phyloP scores from a whole-genome alignment of 2,797 vertebrate species.

The Phoebastria nigripes region DNA sequence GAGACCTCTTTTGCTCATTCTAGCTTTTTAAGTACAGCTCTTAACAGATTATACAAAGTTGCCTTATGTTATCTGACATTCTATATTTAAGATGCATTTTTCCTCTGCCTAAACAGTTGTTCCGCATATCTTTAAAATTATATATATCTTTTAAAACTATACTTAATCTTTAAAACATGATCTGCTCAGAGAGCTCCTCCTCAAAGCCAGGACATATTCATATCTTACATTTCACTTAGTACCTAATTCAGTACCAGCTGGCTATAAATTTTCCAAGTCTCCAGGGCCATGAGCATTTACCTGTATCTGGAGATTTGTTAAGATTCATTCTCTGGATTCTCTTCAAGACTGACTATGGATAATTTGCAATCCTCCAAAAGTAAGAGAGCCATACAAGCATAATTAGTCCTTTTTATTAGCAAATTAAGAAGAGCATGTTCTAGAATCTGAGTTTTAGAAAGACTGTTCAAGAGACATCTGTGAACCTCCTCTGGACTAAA shows the following conservation, averaged over 20 bases:
- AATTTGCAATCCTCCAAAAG: not conserved
- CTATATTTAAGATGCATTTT: not conserved
- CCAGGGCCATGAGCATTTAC: not conserved
- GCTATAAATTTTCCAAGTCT: not conserved
- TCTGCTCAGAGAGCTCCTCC: not conserved
- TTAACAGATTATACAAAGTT: not conserved
- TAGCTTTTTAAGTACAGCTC: not conserved
- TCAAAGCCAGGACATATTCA: not conserved
- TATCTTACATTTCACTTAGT: not conserved
- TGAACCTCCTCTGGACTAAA: not conserved
- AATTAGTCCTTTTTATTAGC: not conserved
- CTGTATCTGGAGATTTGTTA: not conserved
- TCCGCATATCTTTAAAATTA: not conserved
- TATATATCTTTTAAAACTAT: not conserved
- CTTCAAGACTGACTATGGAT: not conserved
- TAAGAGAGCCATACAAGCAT: not conserved
- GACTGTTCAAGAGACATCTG: not conserved
- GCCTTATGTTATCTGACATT: not conserved
- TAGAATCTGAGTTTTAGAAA: not conserved
- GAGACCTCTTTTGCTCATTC: not conserved
- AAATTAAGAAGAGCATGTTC: not conserved
- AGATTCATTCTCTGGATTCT: not conserved
- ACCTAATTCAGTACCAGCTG: not conserved
- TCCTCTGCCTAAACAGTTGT: not conserved
- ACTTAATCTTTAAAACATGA: not conserved